Conservation (phyloP, 2,113 vertebrate species). For the Suricata suricatta region DNA sequence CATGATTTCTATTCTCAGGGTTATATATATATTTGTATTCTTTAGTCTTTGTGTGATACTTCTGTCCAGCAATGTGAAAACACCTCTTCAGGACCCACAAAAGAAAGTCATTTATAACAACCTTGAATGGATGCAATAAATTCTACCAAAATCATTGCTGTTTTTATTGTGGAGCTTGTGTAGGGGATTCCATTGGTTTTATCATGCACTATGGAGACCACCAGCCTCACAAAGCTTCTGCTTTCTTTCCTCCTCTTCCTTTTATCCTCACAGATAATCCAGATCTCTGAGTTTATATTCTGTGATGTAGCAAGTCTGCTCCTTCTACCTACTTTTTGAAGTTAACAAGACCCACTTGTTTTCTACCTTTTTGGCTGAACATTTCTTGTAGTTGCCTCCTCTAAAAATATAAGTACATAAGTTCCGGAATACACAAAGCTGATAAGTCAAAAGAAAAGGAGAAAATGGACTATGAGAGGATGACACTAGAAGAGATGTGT, state of each 20-base stretch:
- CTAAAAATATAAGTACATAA: background rate
- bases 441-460: background rate
- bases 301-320: background rate
- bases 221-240: background rate
- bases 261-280: background rate
- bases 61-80: background rate
- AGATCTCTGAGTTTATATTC: background rate
- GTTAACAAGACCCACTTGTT: background rate
- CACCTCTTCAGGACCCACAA: background rate
- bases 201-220: background rate
- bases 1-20: background rate
- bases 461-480: background rate
- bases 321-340: background rate
- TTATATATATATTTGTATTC: background rate
- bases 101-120: background rate
- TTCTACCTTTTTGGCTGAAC: background rate
- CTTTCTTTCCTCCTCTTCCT: background rate
- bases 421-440: too few relatives aligned
- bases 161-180: background rate
- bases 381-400: background rate
- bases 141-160: background rate
- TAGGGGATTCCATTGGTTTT: too few relatives aligned
- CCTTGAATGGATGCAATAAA: background rate
- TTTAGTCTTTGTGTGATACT: too few relatives aligned
- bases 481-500: accelerated